phyloP scores from a whole-genome alignment of 1,140 invertebrate species.

The Popillia japonica region DNA sequence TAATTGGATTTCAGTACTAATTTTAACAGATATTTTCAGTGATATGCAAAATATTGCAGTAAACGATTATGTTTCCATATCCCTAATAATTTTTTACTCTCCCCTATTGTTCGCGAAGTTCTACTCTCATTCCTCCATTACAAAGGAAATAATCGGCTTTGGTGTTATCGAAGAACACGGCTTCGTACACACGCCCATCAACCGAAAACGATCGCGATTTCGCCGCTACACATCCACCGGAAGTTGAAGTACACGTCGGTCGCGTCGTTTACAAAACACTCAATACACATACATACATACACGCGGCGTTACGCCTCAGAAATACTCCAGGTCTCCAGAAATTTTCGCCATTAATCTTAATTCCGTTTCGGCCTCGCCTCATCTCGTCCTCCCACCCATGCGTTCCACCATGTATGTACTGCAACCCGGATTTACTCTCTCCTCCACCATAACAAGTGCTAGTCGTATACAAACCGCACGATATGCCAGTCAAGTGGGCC shows the following conservation, averaged over 20 bases:
- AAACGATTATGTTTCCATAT: too few species aligned
- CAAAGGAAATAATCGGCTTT: neutral
- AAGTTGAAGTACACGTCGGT: neutral
- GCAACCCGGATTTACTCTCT: constrained; percentile 41
- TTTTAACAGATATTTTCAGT: too few species aligned
- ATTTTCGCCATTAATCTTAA: constrained; percentile 43
- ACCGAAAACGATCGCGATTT: neutral
- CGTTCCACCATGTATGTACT: neutral
- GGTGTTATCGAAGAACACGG: neutral
- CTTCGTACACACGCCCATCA: neutral
- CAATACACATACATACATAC: neutral
- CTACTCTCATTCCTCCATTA: neutral
- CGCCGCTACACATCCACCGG: neutral
- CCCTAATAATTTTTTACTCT: neutral
- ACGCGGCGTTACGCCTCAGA: neutral
- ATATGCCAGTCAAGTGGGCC: constrained; percentile 53
- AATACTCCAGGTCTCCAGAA: neutral
- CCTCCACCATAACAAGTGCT: constrained; percentile 45
- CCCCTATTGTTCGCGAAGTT: neutral
- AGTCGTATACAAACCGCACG: constrained; percentile 51
- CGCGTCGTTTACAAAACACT: constrained; percentile 36
- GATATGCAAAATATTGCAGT: too few species aligned
- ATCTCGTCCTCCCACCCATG: neutral
- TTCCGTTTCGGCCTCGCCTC: constrained; percentile 32
- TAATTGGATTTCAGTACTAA: too few species aligned